Percentiles rank a stretch among this genome's conserved stretches.
These are phyloP conservation scores for Tenthredo amoena DNA, from an alignment of 2,888 invertebrate species.

Conservation along the genomic window DNA sequence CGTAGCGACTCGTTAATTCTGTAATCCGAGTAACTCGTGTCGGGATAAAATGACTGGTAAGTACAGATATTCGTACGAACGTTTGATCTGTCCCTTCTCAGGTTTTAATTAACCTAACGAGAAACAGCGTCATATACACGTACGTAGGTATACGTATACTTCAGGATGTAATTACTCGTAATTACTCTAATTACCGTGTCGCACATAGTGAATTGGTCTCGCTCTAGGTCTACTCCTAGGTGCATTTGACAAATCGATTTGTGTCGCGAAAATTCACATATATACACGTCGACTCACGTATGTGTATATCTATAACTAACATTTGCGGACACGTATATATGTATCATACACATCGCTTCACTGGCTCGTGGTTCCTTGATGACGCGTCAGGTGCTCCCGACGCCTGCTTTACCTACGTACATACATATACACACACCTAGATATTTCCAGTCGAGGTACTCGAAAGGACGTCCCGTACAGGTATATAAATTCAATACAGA, in stretches of 20 bases:
- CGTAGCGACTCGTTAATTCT: neutral
- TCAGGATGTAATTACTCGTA: constrained; percentile 18
- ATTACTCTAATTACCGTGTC: constrained; percentile 42
- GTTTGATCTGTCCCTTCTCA: constrained; percentile 34
- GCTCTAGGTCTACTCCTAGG: neutral
- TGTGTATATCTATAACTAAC: neutral
- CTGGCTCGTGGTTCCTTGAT: constrained; percentile 11
- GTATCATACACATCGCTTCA: neutral
- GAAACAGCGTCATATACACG: neutral
- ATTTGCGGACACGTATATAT: neutral
- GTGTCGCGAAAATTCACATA: constrained; percentile 10
- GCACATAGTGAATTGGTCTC: neutral
- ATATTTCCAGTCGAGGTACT: neutral
- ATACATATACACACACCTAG: neutral
- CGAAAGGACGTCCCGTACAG: neutral
- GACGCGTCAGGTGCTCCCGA: constrained; percentile 35
- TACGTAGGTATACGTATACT: neutral
- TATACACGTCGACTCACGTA: neutral
- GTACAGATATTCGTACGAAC: neutral
- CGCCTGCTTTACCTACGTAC: neutral
- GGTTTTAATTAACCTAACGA: constrained; percentile 43
- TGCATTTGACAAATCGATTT: constrained; percentile 48
- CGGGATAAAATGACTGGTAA: neutral
- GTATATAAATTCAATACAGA: neutral
- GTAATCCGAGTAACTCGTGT: neutral